Conservation (phyloP, 2,888 invertebrate genomes). For the Melinaea marsaeus region DNA sequence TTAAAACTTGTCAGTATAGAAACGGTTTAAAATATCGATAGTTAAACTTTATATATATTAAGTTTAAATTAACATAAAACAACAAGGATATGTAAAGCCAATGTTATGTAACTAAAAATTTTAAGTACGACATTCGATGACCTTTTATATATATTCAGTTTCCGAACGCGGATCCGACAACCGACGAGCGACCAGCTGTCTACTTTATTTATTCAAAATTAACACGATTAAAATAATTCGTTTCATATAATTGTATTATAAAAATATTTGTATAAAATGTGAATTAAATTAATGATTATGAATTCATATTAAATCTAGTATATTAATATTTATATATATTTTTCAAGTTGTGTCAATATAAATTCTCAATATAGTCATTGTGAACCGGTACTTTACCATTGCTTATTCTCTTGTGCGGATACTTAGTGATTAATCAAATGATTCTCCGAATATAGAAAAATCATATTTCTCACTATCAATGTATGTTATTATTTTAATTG, state of each 20-base stretch:
- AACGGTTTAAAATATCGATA: neutral
- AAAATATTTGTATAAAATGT: conserved; percentile 4
- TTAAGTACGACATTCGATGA: conserved; percentile 30
- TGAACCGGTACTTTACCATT: neutral
- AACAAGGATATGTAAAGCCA: conserved; percentile 26
- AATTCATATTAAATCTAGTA: neutral
- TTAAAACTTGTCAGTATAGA: neutral
- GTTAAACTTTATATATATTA: neutral
- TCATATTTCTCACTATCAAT: no score
- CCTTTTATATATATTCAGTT: conserved; percentile 27
- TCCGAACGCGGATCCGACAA: conserved; percentile 30
- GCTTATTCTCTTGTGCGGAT: no score
- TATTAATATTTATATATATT: no score
- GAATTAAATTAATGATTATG: neutral
- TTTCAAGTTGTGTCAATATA: neutral
- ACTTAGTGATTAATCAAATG: no score
- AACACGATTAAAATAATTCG: conserved; percentile 13
- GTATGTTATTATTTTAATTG: no score
- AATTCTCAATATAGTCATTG: neutral
- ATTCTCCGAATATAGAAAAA: no score
- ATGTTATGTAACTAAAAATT: conserved; percentile 27
- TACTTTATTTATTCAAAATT: conserved; percentile 28
- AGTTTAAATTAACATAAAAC: conserved; percentile 16
- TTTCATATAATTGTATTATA: neutral
- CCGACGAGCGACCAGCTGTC: conserved; percentile 32